These are phyloP conservation scores for Tapera naevia DNA, from an alignment of 2,797 vertebrate genomes.

Conservation along the genomic window DNA sequence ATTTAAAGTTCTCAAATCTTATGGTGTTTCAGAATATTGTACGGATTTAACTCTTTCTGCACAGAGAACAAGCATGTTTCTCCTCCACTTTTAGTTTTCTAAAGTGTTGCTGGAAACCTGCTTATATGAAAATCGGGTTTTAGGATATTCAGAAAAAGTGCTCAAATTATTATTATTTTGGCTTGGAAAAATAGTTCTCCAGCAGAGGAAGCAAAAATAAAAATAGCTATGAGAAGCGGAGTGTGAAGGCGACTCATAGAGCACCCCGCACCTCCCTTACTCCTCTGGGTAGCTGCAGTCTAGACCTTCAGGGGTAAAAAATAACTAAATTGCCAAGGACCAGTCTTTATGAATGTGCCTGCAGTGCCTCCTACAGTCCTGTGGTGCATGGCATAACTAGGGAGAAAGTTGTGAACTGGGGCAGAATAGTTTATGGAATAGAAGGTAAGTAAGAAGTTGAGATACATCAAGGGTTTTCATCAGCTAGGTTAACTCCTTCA, in stretches of 20 bases:
- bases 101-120: neutral
- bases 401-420: neutral
- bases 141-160: neutral
- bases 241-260: neutral
- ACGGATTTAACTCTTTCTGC: neutral
- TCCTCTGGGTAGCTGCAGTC: neutral
- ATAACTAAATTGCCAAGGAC: neutral
- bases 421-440: neutral
- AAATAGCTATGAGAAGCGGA: neutral
- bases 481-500: neutral
- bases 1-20: neutral
- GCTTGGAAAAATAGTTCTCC: neutral
- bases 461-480: neutral
- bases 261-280: neutral
- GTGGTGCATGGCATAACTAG: neutral
- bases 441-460: neutral
- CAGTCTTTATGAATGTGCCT: no score
- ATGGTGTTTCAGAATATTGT: neutral
- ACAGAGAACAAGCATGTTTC: neutral
- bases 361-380: neutral
- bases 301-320: neutral
- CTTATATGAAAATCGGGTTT: neutral
- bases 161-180: neutral
- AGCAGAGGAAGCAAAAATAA: neutral
- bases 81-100: neutral